Conservation (phyloP, 2,797 vertebrate species). For the Esox masquinongy region DNA sequence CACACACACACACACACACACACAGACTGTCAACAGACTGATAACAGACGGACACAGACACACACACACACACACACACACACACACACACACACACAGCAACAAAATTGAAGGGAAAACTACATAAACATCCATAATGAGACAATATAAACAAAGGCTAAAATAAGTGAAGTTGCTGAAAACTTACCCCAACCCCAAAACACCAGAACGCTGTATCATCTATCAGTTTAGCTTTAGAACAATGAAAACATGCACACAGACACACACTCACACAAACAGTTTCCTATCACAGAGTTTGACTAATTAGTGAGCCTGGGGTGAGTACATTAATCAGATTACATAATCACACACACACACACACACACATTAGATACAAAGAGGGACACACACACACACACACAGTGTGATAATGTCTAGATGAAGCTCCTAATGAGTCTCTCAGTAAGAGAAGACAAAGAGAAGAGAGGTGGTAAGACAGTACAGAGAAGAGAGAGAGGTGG, state of each 20-base stretch:
- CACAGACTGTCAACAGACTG: neutral
- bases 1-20: neutral
- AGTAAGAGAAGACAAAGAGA: too few relatives aligned
- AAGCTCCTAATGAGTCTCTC: constrained; percentile 57
- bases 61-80: neutral
- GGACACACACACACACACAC: neutral
- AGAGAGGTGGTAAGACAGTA: neutral
- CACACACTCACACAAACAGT: too few relatives aligned
- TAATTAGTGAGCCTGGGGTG: too few relatives aligned
- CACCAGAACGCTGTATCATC: too few relatives aligned
- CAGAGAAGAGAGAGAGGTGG: neutral
- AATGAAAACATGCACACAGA: too few relatives aligned
- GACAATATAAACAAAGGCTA: too few relatives aligned
- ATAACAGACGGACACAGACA: neutral
- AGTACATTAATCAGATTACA: too few relatives aligned
- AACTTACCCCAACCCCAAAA: too few relatives aligned
- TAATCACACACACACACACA: neutral
- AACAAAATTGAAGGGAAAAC: neutral
- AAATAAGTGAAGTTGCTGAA: too few relatives aligned
- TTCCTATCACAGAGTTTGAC: too few relatives aligned
- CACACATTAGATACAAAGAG: neutral
- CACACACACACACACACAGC: neutral
- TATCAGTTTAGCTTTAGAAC: too few relatives aligned
- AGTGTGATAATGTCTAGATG: constrained; percentile 61
- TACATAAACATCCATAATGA: too few relatives aligned